phyloP scores from a whole-genome alignment of 2,888 invertebrate species.

The Pheosia tremula region DNA sequence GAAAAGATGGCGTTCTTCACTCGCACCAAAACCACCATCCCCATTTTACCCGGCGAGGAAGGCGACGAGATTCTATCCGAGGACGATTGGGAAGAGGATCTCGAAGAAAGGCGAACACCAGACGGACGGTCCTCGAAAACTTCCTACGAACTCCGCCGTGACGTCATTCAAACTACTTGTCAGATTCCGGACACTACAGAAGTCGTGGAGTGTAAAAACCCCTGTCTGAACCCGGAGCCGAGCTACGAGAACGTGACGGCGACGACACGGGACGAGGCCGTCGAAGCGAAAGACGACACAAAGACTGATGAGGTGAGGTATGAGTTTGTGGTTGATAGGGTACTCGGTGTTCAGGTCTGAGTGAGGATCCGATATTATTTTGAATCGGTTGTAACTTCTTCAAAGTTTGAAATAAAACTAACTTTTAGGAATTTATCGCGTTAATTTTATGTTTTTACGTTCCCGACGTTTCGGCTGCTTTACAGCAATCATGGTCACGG shows the following conservation, averaged over 20 bases:
- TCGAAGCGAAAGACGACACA: conserved; percentile 61
- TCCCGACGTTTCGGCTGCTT: too few relatives aligned
- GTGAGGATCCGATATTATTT: conserved; percentile 25
- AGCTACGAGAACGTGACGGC: conserved; percentile 43
- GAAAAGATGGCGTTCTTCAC: conserved; percentile 99
- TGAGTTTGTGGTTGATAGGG: conserved; percentile 93
- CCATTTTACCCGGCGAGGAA: conserved; percentile 89
- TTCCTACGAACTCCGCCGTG: conserved; percentile 67
- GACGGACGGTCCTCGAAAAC: conserved; percentile 79
- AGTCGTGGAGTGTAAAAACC: conserved; percentile 73
- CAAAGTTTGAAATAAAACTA: neutral
- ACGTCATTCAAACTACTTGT: conserved; percentile 15
- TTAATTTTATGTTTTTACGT: too few relatives aligned
- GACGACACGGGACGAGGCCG: conserved; percentile 19
- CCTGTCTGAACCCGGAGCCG: conserved; percentile 54
- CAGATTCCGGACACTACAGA: conserved; percentile 21
- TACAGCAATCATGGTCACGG: too few relatives aligned
- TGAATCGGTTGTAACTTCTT: conserved; percentile 16
- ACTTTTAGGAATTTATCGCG: too few relatives aligned
- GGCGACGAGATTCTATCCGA: conserved; percentile 68
- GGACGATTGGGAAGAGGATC: conserved; percentile 78
- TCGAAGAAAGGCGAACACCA: conserved; percentile 74
- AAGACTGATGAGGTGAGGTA: conserved; percentile 86
- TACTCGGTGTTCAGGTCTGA: conserved; percentile 93
- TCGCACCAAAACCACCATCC: conserved; percentile 90